Base-by-base conservation (phyloP, 2,113 vertebrate genomes). In the Pteronura brasiliensis region DNA sequence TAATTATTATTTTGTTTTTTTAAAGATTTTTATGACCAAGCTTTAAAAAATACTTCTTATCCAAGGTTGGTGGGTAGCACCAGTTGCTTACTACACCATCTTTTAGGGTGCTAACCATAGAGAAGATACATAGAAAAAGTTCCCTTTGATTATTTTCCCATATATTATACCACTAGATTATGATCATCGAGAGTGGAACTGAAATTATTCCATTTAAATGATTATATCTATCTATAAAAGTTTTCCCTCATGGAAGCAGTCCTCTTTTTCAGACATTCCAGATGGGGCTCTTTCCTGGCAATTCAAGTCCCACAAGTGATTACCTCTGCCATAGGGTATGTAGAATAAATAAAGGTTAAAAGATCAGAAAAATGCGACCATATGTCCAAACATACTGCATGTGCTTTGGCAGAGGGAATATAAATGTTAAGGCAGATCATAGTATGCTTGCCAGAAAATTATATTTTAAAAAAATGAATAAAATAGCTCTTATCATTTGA, bases 341-440 rank as follows among this genome's bases (percentile, higher is more conserved):
- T 65, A 79, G 83, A 95, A 97, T 96, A 97, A 87, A 97, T 96
- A 96, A 83, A 98, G 95, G 98, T 96, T 94, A 97, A 97, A 96
- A 96, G 97, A 90, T 96, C 90, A 98, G 81, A 94, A 59, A 92
- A 97, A 97, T 94, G 80, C 80, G 94, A 95, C 87, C 92, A 96
- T 96, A 97, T 97, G 95, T 93, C 93, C 97, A 97, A 97, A 97
- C 90, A 95, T 44, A 90, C 80, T 96, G 83, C 79, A 65, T 76
- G 88, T 6, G 7, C 36, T 79, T 94, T 97, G 96, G 93, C 93
- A 96, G 88, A 72, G 63, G 90, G 36, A 97, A 85, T 94, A 5
- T 83, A 96, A 96, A 67, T 96, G 94, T 96, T 97, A 96, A 96
- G 21, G 92, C 31, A 90, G 79, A 96, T 96, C 87, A 97, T 86